These are phyloP conservation scores for Conus betulinus DNA, from an alignment of 1,140 invertebrate species.

Conservation along the genomic window DNA sequence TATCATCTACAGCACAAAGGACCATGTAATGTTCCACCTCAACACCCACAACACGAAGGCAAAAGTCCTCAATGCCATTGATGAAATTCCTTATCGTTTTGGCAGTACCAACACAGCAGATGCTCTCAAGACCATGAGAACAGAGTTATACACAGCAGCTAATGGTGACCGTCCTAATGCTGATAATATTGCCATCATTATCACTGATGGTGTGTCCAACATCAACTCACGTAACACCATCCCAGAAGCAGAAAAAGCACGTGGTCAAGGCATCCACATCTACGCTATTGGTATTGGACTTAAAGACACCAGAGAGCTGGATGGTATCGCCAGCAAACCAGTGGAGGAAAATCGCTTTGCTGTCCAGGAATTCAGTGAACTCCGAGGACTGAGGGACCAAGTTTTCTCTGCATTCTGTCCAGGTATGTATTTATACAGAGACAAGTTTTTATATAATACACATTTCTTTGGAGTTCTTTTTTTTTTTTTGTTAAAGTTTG, in stretches of 20 bases:
- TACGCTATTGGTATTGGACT: constrained; percentile 61
- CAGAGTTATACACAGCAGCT: constrained; percentile 48
- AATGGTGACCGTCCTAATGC: constrained; percentile 62
- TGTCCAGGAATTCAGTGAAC: constrained; percentile 58
- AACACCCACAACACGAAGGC: constrained; percentile 43
- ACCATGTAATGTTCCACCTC: constrained; percentile 54
- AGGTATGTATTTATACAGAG: neutral
- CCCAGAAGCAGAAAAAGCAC: constrained; percentile 50
- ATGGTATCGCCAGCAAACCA: constrained; percentile 59
- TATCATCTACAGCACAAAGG: constrained; percentile 54
- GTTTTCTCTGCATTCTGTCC: constrained; percentile 51
- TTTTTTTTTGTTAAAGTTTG: neutral
- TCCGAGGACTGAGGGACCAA: constrained; percentile 50
- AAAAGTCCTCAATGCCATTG: constrained; percentile 46
- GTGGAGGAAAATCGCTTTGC: constrained; percentile 55
- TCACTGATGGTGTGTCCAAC: constrained; percentile 67
- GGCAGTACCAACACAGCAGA: constrained; percentile 59
- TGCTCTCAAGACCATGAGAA: constrained; percentile 51
- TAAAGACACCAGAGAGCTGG: constrained; percentile 55
- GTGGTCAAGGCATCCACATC: constrained; percentile 49
- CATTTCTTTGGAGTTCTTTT: too few species aligned
- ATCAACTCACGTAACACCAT: constrained; percentile 60
- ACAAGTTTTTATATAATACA: too few species aligned
- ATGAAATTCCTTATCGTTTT: constrained; percentile 48
- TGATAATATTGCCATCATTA: constrained; percentile 58